phyloP scores from a whole-genome alignment of 2,888 invertebrate genomes.

The Drosophila sordidula region DNA sequence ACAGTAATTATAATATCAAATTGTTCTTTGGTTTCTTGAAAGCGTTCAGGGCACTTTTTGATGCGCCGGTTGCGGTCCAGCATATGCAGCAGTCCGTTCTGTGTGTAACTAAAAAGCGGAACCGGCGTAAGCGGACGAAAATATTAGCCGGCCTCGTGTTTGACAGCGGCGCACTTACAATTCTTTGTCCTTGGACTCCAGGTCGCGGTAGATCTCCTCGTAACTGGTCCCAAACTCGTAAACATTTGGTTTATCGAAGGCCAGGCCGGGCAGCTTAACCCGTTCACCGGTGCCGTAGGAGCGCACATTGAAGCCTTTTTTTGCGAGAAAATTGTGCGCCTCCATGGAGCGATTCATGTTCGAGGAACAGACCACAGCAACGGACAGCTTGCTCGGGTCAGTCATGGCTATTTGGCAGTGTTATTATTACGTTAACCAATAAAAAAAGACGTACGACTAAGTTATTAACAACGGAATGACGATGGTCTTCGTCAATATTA shows the following conservation, averaged over 20 bases:
- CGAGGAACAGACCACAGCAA: conserved; percentile 99
- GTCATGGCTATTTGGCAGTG: conserved; percentile 81
- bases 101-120: conserved; percentile 90
- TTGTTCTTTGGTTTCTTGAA: conserved; percentile 94
- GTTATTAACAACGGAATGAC: conserved; percentile 28
- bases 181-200: conserved; percentile 94
- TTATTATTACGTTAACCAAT: conserved; percentile 13
- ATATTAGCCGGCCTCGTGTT: not conserved
- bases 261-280: conserved; percentile 97
- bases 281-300: conserved; percentile 97
- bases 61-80: conserved; percentile 98
- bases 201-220: conserved; percentile 97
- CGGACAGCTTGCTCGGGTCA: conserved; percentile 87
- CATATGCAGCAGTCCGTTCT: conserved; percentile 99
- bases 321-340: conserved; percentile 98
- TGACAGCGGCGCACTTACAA: conserved; percentile 87
- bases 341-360: conserved; percentile 99
- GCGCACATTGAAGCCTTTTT: conserved; percentile 97
- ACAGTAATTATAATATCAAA: conserved; percentile 99
- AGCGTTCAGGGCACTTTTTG: conserved; percentile 96
- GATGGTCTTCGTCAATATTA: conserved; percentile 30
- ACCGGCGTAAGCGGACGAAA: not conserved
- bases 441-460: conserved; percentile 18
- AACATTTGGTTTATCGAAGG: conserved; percentile 97
- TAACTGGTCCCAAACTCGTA: conserved; percentile 98